Percentiles rank a stretch among this genome's conserved stretches.
Conservation (phyloP, 2,888 invertebrate species). For the Pelosia muscerda region DNA sequence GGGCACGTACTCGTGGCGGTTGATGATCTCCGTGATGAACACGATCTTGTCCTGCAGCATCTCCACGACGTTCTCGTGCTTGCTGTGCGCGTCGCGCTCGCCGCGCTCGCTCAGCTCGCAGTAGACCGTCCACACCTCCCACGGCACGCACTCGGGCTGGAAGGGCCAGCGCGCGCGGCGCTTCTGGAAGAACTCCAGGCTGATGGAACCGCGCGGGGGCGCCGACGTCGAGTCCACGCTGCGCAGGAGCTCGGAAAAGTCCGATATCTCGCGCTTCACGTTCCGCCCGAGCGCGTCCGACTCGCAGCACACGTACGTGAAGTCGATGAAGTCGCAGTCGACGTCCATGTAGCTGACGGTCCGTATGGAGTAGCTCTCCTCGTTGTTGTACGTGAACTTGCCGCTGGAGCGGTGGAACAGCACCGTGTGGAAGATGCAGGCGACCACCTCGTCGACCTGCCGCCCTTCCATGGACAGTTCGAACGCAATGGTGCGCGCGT, state of each 20-base stretch:
- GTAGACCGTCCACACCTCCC: conserved; percentile 99
- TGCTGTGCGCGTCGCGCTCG: conserved; percentile 95
- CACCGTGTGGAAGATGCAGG: conserved; percentile 96
- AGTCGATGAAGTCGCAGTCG: conserved; percentile 98
- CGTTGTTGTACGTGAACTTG: conserved; percentile 97
- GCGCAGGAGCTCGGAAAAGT: conserved; percentile 92
- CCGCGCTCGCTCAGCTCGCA: conserved; percentile 95
- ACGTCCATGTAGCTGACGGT: conserved; percentile 98
- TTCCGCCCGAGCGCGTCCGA: conserved; percentile 92
- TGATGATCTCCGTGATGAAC: conserved; percentile 98
- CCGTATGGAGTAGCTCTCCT: conserved; percentile 98
- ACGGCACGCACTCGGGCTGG: conserved; percentile 96
- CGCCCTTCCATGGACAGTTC: conserved; percentile 95
- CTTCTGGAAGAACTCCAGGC: conserved; percentile 97
- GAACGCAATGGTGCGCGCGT: conserved; percentile 93
- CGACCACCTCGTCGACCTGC: conserved; percentile 96
- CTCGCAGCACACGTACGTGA: conserved; percentile 98
- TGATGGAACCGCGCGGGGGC: conserved; percentile 93
- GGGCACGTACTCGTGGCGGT: conserved; percentile 97
- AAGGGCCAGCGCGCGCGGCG: conserved; percentile 96
- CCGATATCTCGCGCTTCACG: conserved; percentile 91
- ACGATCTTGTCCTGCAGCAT: conserved; percentile 96
- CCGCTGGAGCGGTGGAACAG: conserved; percentile 96
- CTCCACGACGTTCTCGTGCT: conserved; percentile 95
- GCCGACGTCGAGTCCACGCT: conserved; percentile 88